A percentile compares a stretch with the other conserved stretches of the same genome.
Conservation (phyloP, 92 coral and sea anemone species). For the Heteractis magnifica region DNA sequence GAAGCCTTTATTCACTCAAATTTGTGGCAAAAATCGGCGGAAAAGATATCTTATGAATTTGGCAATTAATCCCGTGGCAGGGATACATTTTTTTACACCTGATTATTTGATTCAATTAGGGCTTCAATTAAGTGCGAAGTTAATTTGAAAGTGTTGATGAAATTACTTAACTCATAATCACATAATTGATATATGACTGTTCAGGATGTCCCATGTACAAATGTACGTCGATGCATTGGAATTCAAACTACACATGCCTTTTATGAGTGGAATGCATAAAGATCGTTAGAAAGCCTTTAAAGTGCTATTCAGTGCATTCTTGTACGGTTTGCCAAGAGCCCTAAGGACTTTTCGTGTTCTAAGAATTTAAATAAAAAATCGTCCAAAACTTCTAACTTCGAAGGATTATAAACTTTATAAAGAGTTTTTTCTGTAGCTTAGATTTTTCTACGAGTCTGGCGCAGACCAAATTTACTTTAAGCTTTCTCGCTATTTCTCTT, state of each 20-base stretch:
- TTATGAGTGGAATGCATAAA: background rate
- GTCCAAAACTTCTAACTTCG: background rate
- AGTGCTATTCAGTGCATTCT: background rate
- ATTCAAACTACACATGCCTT: background rate
- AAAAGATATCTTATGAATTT: background rate
- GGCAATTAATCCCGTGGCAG: background rate
- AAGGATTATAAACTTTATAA: background rate
- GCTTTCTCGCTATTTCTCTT: too few relatives aligned
- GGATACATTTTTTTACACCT: constrained; percentile 11
- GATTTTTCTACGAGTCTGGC: too few relatives aligned
- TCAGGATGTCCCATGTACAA: background rate
- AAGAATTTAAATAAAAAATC: too few relatives aligned
- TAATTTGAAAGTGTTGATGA: constrained; percentile 17
- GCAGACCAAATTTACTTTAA: too few relatives aligned
- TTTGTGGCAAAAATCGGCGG: background rate
- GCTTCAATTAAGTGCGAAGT: constrained; percentile 30
- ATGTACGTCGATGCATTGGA: background rate
- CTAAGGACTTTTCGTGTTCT: too few relatives aligned
- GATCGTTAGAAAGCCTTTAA: background rate
- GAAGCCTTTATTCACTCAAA: background rate
- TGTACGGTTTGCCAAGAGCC: too few relatives aligned
- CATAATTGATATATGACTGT: background rate
- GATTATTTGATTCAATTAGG: background rate
- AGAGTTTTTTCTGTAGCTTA: too few relatives aligned
- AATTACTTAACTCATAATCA: background rate